These are phyloP conservation scores for Ardeotis arabs DNA, from an alignment of 2,113 vertebrate genomes.

Conservation along the genomic window DNA sequence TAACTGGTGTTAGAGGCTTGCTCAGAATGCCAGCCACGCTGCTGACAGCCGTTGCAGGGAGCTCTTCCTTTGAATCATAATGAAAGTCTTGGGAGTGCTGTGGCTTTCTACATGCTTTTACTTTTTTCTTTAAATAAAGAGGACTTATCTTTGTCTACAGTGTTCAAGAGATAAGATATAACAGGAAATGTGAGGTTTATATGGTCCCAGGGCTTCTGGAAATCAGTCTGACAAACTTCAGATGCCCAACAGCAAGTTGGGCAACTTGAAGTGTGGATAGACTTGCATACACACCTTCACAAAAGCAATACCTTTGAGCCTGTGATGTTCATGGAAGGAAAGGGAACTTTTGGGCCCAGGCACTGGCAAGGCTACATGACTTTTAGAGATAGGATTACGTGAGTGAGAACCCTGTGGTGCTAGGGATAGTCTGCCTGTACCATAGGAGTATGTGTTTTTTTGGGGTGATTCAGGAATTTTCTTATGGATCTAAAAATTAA, in stretches of 20 bases:
- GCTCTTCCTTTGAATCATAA: not conserved
- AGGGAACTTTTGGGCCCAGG: not conserved
- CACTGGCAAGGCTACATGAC: fast-evolving
- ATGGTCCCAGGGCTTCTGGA: not conserved
- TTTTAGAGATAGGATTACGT: not conserved
- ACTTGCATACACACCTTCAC: not conserved
- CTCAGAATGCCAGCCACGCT: not conserved
- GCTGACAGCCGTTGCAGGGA: not conserved
- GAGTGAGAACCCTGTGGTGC: not conserved
- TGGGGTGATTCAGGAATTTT: not conserved
- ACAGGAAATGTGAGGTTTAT: not conserved
- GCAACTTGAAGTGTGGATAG: not conserved
- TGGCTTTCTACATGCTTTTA: not conserved
- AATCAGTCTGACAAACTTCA: not conserved
- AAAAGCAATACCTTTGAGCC: not conserved
- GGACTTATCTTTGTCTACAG: not conserved
- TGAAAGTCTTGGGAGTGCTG: not conserved
- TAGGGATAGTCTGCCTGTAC: not conserved
- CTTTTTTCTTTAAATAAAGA: not conserved
- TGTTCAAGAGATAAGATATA: not conserved
- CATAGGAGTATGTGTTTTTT: not conserved
- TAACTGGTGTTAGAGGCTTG: not conserved
- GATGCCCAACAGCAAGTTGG: not conserved
- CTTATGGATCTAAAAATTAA: not conserved
- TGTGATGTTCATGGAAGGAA: not conserved